Evolutionary conservation across 2,797 vertebrate species (phyloP), one percentile per base, ranked within the genome.

Genomic region (Sebastes kiyomatsui): DNA sequence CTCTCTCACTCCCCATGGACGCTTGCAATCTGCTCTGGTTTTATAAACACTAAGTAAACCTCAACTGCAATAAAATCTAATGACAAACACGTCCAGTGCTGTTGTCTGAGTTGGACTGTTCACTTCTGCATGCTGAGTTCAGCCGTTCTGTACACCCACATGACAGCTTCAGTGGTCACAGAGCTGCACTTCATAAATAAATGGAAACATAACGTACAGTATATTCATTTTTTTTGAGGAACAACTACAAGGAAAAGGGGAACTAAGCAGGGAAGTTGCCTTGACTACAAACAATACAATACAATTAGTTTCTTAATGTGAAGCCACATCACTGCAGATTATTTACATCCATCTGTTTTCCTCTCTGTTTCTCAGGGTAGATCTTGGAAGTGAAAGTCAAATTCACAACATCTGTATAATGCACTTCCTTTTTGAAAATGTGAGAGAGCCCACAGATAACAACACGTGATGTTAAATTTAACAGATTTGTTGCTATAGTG

Each of bases 41-140:
- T 94, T 93, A 83, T 93, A 93, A 92, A 94, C 85, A 92, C 85
- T 52, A 84, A 87, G 75, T 87, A 85, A 92, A 94, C 85, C 90
- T 94, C 84, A 85, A 88, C 93, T 95, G 94, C 94, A 96, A 93
- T 94, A 93, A 89, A 92, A 82, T 72, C 23, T 64, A 78, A 69
- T 9, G 60, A 89, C 75, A 80, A 91, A 88, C 85, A 84, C 25
- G 27, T 62, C 8, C 32, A 22, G 59, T 12, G 32, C 59, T 33
- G 82, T 7, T 7, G 28, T 28, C 59, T 82, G 67, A 72, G 72
- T 80, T 67, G 86, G 25, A 65, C 75, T 81, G 65, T 72, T 62
- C 32, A 3, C 58, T 28, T 25, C 59, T 25, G 55, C 52, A 2
- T 27, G 70, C 49, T 30, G 62, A 3, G 49, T 33, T 54, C 14